phyloP scores from a whole-genome alignment of 2,797 vertebrate genomes.

The Knipowitschia caucasica region DNA sequence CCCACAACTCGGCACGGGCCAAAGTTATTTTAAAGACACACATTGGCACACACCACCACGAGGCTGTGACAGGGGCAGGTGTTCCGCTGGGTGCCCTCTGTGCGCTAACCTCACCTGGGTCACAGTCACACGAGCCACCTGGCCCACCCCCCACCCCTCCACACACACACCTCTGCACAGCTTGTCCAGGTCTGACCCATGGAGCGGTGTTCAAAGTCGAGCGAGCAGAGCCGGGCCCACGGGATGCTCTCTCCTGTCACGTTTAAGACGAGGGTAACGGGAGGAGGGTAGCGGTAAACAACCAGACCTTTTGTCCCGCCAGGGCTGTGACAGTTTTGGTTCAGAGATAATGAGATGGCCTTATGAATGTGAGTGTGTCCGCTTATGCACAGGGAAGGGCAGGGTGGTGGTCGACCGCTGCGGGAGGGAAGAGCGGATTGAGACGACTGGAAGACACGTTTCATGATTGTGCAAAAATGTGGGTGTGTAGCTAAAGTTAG shows the following conservation, averaged over 20 bases:
- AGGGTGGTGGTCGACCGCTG: neutral
- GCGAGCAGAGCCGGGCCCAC: constrained; percentile 21
- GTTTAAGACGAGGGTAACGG: constrained; percentile 47
- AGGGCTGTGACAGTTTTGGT: constrained; percentile 56
- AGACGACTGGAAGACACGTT: too few relatives aligned
- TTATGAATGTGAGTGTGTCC: too few relatives aligned
- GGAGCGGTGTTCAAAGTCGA: constrained; percentile 37
- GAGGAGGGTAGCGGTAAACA: constrained; percentile 65
- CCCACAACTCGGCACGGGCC: constrained; percentile 22
- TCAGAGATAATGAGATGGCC: constrained; percentile 4
- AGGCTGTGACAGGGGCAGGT: constrained; percentile 32
- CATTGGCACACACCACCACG: constrained; percentile 1
- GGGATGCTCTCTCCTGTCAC: constrained; percentile 31
- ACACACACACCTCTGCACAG: too few relatives aligned
- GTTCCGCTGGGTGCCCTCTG: constrained; percentile 41
- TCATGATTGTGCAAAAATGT: too few relatives aligned
- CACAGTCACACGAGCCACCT: constrained; percentile 64
- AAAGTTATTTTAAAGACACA: constrained; percentile 72
- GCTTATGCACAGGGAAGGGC: neutral
- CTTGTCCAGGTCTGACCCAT: constrained; percentile 77
- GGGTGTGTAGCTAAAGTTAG: too few relatives aligned
- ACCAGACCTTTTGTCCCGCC: constrained; percentile 70
- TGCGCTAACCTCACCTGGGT: constrained; percentile 26
- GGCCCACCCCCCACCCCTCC: constrained; percentile 50
- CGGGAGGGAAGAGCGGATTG: too few relatives aligned